Percentiles rank a stretch among this genome's conserved stretches.
Conservation (phyloP, 2,113 vertebrate genomes). For the Hydrolagus affinis region DNA sequence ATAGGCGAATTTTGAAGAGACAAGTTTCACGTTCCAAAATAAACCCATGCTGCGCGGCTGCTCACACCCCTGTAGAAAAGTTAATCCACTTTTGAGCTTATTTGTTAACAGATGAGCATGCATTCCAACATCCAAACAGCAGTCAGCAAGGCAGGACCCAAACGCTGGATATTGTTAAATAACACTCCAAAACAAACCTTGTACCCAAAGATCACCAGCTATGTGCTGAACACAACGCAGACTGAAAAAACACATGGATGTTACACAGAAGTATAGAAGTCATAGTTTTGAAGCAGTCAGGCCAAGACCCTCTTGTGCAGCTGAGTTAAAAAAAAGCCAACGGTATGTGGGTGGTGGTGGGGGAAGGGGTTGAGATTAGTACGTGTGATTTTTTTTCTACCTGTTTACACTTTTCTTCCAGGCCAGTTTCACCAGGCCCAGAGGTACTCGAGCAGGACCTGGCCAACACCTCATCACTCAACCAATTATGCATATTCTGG, state of each 20-base stretch:
- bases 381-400: slow-evolving; percentile 63
- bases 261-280: slow-evolving; percentile 17
- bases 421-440: slow-evolving; percentile 77
- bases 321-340: slow-evolving; percentile 24
- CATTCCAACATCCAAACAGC: slow-evolving; percentile 20
- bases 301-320: slow-evolving; percentile 29
- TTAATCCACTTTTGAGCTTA: neutral
- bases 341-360: neutral
- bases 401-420: slow-evolving; percentile 93
- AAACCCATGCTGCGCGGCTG: neutral
- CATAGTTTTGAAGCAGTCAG: neutral
- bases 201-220: slow-evolving; percentile 17
- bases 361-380: slow-evolving; percentile 54
- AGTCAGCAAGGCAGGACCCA: neutral
- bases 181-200: slow-evolving; percentile 25
- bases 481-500: slow-evolving; percentile 80
- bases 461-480: slow-evolving; percentile 78
- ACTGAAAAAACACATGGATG: slow-evolving; percentile 24
- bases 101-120: slow-evolving; percentile 29
- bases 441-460: slow-evolving; percentile 70
- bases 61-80: neutral
- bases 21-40: neutral
- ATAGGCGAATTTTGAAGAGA: neutral
- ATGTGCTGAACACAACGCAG: neutral
- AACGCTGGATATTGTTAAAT: slow-evolving; percentile 11